Evolutionary conservation across 2,113 vertebrate species (phyloP), one percentile per base, ranked within the genome.

Genomic region (Saguinus imperator): DNA sequence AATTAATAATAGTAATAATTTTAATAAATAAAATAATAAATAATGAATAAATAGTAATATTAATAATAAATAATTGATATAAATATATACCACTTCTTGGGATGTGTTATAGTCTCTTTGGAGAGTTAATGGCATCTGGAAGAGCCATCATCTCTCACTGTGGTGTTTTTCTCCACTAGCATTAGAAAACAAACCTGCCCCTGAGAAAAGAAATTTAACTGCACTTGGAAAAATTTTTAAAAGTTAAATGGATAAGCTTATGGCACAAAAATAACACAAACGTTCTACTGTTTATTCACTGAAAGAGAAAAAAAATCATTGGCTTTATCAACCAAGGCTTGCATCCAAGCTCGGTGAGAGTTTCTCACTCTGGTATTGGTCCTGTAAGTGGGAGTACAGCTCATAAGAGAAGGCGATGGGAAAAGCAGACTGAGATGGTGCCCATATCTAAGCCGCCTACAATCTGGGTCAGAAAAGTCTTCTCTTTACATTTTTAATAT

Each of bases 381-480:
- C 55, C 48, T 20, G 3, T 6, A 8, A 0, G n/a, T 20, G 23
- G 45, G 8, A 40, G 11, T 2, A 3, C 20, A 52, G 9, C 52
- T n/a, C 32, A 2, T 0, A 6, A 20, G 35, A 6, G 61, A 21
- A 61, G 18, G 17, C 40, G 23, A 4, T 1, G 0, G 6, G 43
- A 9, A 61, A 25, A 70, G 20, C 4, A 43, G 70, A 20, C 37
- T 40, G 37, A 40, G 32, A 11, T n/a, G 12, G 32, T 9, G 1
- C 23, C 14, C 13, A 29, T 1, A 2, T 3, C 9, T 55, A 4
- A 0, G 5, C 55, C 21, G 8, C 21, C 17, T 12, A 13, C 23
- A 43, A 5, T 3, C 10, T 2, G 37, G 32, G 35, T 52, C 64
- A 17, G 18, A 57, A 55, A 10, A 50, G 23, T 43, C 29, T 68